Evolutionary conservation across 2,113 vertebrate genomes (phyloP).

Genomic region (Mastomys natalensis): DNA sequence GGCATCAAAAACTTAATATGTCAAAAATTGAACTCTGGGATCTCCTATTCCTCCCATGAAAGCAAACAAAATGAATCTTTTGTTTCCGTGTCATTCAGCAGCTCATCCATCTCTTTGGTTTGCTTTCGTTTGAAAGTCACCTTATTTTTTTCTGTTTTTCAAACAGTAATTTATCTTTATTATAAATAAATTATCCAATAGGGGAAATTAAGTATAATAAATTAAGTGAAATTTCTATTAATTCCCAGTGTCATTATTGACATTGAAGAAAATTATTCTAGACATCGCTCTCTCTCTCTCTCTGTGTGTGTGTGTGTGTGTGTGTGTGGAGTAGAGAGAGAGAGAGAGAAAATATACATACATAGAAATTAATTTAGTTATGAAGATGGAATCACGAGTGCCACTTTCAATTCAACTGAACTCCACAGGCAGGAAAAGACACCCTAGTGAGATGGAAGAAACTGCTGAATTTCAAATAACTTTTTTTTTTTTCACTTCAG

Average conservation of each 20-base stretch:
- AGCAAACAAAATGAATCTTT: slow-evolving; percentile 26
- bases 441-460: not conserved
- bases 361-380: not conserved
- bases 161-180: slow-evolving; percentile 63
- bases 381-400: slow-evolving; percentile 24
- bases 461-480: slow-evolving; percentile 57
- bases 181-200: slow-evolving; percentile 46
- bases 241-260: slow-evolving; percentile 33
- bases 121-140: slow-evolving; percentile 41
- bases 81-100: not conserved
- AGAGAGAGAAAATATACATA: not conserved
- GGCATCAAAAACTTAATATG: not conserved
- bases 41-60: not conserved
- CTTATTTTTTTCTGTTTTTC: slow-evolving; percentile 52
- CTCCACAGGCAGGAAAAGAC: slow-evolving; percentile 50
- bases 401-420: slow-evolving; percentile 50
- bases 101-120: not conserved
- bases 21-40: not conserved
- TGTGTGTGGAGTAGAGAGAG: not conserved
- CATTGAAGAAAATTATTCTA: slow-evolving; percentile 45
- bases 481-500: not conserved
- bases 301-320: not conserved
- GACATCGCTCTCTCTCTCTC: not conserved
- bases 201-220: slow-evolving; percentile 53
- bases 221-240: slow-evolving; percentile 31